Conservation (phyloP, 1,140 invertebrate species). For the Brachionus manjavacas region DNA sequence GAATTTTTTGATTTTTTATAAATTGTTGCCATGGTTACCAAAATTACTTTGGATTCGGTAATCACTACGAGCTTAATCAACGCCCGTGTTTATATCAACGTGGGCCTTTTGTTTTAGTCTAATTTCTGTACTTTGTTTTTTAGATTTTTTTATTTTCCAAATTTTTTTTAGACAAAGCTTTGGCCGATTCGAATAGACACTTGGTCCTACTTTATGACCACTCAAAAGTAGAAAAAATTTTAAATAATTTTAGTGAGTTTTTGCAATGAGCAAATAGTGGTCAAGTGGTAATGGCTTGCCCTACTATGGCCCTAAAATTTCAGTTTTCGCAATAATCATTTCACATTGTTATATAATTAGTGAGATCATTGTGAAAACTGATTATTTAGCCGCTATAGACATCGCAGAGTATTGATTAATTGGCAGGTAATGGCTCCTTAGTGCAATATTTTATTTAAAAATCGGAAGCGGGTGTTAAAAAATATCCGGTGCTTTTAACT, state of each 20-base stretch:
- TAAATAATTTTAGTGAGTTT: too few relatives aligned
- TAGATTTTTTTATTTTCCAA: too few relatives aligned
- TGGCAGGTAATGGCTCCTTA: not conserved
- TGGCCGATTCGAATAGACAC: too few relatives aligned
- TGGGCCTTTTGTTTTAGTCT: not conserved
- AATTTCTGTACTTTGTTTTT: not conserved
- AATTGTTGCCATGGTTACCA: not conserved
- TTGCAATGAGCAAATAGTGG: not conserved
- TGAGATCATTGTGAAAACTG: constrained; percentile 43
- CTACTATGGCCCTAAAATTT: not conserved
- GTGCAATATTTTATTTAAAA: not conserved
- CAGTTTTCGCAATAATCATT: constrained; percentile 42
- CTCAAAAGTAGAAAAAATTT: too few relatives aligned
- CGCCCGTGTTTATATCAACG: not conserved
- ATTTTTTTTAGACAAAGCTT: too few relatives aligned
- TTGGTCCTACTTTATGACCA: too few relatives aligned
- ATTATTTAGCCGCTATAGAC: not conserved
- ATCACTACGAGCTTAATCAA: constrained; percentile 26
- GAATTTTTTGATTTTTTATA: not conserved
- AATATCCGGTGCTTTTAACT: not conserved
- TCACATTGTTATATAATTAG: constrained; percentile 34
- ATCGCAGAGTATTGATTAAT: constrained; percentile 8
- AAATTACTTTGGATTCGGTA: not conserved
- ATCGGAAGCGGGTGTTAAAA: not conserved
- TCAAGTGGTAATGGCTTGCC: too few relatives aligned